Evolutionary conservation across 2,888 invertebrate genomes (phyloP).

Genomic region (Amphipyra tragopoginis): DNA sequence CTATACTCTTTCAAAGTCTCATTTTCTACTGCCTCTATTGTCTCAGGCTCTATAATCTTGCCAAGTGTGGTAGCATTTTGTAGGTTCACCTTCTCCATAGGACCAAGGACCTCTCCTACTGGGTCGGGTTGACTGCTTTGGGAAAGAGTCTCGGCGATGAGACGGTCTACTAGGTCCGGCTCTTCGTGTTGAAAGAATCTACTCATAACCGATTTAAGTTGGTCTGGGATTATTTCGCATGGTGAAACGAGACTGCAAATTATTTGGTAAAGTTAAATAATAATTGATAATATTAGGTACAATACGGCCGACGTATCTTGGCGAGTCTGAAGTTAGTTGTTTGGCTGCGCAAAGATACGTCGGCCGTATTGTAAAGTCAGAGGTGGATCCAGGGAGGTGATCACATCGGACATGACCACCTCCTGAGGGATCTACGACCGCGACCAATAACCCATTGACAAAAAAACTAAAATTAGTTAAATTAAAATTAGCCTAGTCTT

Average conservation of each 20-base stretch:
- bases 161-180: conserved; percentile 65
- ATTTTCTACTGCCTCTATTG: conserved; percentile 55
- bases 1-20: conserved; percentile 71
- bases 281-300: too few species aligned
- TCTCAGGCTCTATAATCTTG: conserved; percentile 59
- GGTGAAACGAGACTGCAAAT: conserved; percentile 61
- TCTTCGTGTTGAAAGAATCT: conserved; percentile 66
- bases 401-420: too few species aligned
- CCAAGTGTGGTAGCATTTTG: conserved; percentile 66
- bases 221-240: conserved; percentile 61
- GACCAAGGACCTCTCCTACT: conserved; percentile 69
- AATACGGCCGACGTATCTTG: too few species aligned
- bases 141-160: conserved; percentile 71
- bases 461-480: too few species aligned
- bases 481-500: too few species aligned
- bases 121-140: conserved; percentile 69
- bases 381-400: too few species aligned
- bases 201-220: conserved; percentile 60
- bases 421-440: too few species aligned
- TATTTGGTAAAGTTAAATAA: neutral
- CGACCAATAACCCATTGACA: too few species aligned
- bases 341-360: too few species aligned
- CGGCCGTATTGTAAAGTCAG: too few species aligned
- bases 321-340: too few species aligned
- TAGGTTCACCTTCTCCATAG: conserved; percentile 68